phyloP scores from a whole-genome alignment of 2,113 vertebrate genomes.

The Forbesichthys papilliferus region DNA sequence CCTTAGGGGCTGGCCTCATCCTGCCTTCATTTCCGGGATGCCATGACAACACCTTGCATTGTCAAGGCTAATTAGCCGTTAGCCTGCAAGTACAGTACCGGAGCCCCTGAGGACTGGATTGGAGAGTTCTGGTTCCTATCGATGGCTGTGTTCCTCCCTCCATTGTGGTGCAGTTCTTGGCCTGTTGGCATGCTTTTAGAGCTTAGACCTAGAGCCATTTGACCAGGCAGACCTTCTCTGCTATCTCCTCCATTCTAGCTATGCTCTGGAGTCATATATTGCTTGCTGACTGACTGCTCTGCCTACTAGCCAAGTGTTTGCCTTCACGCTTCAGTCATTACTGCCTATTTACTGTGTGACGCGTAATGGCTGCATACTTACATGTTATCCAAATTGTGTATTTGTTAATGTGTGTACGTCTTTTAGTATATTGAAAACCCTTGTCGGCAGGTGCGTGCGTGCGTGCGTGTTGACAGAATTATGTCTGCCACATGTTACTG shows the following conservation, averaged over 20 bases:
- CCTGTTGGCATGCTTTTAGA: conserved; percentile 5
- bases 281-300: background rate
- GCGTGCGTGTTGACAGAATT: too few relatives aligned
- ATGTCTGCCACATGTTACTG: too few relatives aligned
- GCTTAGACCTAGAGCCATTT: conserved; percentile 1
- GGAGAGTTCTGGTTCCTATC: conserved; percentile 23
- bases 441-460: too few relatives aligned
- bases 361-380: conserved; percentile 5
- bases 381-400: background rate
- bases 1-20: conserved; percentile 47
- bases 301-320: conserved; percentile 14
- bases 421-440: background rate
- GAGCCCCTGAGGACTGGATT: conserved; percentile 63
- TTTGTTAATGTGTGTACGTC: background rate
- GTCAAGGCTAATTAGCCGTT: conserved; percentile 9
- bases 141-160: background rate
- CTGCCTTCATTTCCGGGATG: conserved; percentile 2
- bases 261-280: conserved; percentile 2
- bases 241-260: conserved; percentile 1
- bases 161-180: background rate
- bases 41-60: background rate
- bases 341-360: conserved; percentile 14
- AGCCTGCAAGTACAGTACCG: background rate
- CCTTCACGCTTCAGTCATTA: conserved; percentile 7
- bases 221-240: background rate